phyloP scores from a whole-genome alignment of 1,140 invertebrate genomes.

The Drosophila asahinai region DNA sequence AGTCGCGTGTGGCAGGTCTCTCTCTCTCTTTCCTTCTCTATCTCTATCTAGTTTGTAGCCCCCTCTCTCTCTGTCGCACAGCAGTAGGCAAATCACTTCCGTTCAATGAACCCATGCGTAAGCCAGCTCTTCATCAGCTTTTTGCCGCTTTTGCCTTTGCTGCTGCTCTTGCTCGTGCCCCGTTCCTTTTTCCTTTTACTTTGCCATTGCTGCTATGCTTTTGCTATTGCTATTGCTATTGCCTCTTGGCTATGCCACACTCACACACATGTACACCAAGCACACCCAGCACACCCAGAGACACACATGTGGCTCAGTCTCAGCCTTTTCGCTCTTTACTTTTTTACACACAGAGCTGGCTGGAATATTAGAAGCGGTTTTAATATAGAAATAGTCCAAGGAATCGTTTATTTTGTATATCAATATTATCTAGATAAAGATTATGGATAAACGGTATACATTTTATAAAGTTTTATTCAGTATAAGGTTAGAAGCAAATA shows the following conservation, averaged over 20 bases:
- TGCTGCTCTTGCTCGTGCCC: conserved; percentile 18
- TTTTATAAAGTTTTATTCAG: neutral
- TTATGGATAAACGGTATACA: neutral
- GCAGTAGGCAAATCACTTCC: conserved; percentile 81
- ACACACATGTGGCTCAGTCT: conserved; percentile 43
- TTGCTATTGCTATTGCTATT: conserved; percentile 35
- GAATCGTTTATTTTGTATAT: neutral
- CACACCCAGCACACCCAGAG: conserved; percentile 29
- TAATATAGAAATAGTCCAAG: neutral
- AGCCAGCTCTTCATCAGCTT: conserved; percentile 67
- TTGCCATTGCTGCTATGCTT: conserved; percentile 35
- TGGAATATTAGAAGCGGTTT: neutral
- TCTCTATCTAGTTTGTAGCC: neutral
- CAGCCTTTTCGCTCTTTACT: conserved; percentile 16
- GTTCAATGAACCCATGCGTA: conserved; percentile 83
- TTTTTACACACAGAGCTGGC: conserved; percentile 30
- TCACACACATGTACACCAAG: conserved; percentile 12
- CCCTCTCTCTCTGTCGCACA: conserved; percentile 12
- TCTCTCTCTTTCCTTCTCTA: neutral
- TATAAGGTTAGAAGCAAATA: neutral
- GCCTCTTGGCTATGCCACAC: conserved; percentile 59
- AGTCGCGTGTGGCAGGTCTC: conserved; percentile 45
- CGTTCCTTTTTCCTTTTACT: conserved; percentile 37
- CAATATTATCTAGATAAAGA: neutral
- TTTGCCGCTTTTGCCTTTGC: conserved; percentile 29